Base-by-base conservation (phyloP, 2,888 invertebrate genomes). In the Sinopyrophorus schimmeli region DNA sequence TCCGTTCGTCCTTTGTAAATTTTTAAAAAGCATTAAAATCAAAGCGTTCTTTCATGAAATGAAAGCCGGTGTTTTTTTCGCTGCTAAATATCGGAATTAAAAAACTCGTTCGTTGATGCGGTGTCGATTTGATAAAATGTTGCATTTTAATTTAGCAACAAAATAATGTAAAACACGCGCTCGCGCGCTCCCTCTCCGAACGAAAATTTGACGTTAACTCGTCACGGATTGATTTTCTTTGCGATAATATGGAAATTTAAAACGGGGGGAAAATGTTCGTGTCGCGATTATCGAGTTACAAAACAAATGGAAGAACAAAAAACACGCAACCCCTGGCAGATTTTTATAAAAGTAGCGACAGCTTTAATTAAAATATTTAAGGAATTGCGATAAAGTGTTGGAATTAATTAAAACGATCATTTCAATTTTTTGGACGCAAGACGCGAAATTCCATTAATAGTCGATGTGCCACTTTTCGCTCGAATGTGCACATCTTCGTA, bases 281-380 rank as follows among this genome's bases (percentile, higher is more conserved):
- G 24, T 32, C n/a, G 23, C 42, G 23, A 27, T 34, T 34, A 34
- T 42, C 15, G n/a, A 23, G n/a, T 15, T 21, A 18, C 26, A 17
- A 42, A 27, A 34, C 27, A 34, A 34, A 42, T 42, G 42, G 43
- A 34, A 18, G 26, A n/a, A n/a, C n/a, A 28, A 35, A 43, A 43
- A 43, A 35, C 43, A 43, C 31, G 39, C 28, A 21, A n/a, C n/a
- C 4, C 17, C 11, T 41, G 12, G 26, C 17, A 10, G 16, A 21
- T 40, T 40, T 30, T 21, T 41, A 24, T 32, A 40, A 12, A 28
- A 28, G 17, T 5, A 39, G 28, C 31, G 40, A 40, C 40, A 41
- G 20, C 18, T 32, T 41, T 41, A 16, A 31, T 41, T 32, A 41
- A 41, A 41, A 41, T 41, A 32, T 41, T 31, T 32, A 41, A 16